Evolutionary conservation across 2,797 vertebrate genomes (phyloP), one percentile per base, ranked within the genome.

Genomic region (Gobio occitaniae): DNA sequence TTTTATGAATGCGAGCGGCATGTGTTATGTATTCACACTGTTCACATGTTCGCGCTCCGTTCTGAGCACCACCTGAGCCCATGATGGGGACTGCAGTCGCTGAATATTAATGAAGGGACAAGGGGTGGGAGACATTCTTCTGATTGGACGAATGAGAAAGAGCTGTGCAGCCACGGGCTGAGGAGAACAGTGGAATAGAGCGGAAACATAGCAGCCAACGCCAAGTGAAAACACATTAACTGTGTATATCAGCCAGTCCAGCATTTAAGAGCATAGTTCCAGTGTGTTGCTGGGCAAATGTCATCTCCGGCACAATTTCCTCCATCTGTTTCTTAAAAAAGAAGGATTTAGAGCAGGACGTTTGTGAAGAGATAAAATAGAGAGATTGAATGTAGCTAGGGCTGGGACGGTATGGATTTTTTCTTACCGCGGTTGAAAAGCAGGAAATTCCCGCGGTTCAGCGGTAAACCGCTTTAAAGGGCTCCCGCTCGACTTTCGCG

Each of bases 21-120:
- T 56, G 56, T 78, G 72, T 76, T 63, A 54, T 71, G 78, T 85
- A 52, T 76, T 85, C 17, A n/a, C 72, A 44, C 66, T 65, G 48
- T 81, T 84, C 54, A 32, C 86, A 85, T 88, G 86, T 85, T 86
- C 54, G 32, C 48, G 69, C 65, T 87, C 66, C 50, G 48, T 70
- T 89, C 74, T 86, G 80, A 79, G 52, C 79, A 63, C 85, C 88
- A 87, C 87, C 87, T 93, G 92, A 92, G 89, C 89, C 89, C 88
- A 89, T 88, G 88, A 89, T 86, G 29, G 70, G 48, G 76, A 90
- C 91, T 92, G 93, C 93, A 93, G 92, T 90, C 85, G 89, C 87
- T 93, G 89, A 93, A 93, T 94, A 94, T 92, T 92, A 93, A 94
- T 89, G 90, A 90, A 83, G 86, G 13, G 70, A 44, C 63, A 59